phyloP scores from a whole-genome alignment of 2,113 vertebrate species.

The Arenaria interpres region DNA sequence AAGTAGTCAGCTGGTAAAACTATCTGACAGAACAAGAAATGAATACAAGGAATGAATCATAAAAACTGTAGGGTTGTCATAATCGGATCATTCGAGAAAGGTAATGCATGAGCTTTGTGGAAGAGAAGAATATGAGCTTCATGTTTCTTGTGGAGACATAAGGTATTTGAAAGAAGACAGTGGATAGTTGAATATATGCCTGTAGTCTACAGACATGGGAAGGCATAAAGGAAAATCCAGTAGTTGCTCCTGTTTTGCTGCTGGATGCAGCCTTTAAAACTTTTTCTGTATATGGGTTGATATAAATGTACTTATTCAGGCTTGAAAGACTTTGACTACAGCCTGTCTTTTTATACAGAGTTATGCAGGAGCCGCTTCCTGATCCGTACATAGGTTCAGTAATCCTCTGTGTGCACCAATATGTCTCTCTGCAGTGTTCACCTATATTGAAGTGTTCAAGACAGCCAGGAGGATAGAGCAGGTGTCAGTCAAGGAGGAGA shows the following conservation, averaged over 20 bases:
- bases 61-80: not conserved
- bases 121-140: not conserved
- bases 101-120: not conserved
- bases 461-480: not conserved
- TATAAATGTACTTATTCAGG: not conserved
- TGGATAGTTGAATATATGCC: not conserved
- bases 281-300: rapidly evolving
- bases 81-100: not conserved
- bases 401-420: not conserved
- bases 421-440: not conserved
- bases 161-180: not conserved
- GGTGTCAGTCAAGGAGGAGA: not conserved
- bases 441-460: rapidly evolving
- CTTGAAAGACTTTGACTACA: not conserved
- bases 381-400: rapidly evolving
- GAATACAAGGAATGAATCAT: not conserved
- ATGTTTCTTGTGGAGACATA: not conserved
- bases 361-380: rapidly evolving
- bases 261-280: not conserved
- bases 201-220: not conserved
- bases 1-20: not conserved
- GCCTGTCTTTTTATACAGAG: not conserved
- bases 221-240: not conserved
- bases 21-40: not conserved
- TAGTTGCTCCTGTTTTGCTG: not conserved